A percentile compares a stretch with the other conserved stretches of the same genome.
These are phyloP conservation scores for Pseudomugil tenellus DNA, from an alignment of 2,797 vertebrate genomes.

Conservation along the genomic window DNA sequence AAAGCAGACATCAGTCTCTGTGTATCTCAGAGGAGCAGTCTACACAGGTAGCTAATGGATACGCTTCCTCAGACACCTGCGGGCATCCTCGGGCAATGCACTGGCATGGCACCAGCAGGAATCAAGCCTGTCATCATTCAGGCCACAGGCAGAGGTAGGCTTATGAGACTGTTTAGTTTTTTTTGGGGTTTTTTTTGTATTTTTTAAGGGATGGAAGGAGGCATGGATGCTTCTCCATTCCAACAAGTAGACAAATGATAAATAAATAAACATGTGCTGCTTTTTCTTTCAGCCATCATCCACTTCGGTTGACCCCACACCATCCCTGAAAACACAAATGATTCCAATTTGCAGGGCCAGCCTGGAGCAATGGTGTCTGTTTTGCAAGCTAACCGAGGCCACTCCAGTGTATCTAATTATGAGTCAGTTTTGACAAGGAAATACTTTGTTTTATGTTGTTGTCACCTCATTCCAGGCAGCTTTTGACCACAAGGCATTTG, in stretches of 20 bases:
- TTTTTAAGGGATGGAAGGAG: conserved; percentile 3
- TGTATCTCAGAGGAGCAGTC: conserved; percentile 64
- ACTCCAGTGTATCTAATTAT: conserved; percentile 65
- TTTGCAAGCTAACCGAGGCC: conserved; percentile 57
- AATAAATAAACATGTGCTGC: conserved; percentile 37
- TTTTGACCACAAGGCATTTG: conserved; percentile 59
- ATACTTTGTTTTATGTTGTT: conserved; percentile 58
- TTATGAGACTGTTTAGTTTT: conserved; percentile 56
- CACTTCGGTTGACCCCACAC: conserved; percentile 32
- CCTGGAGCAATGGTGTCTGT: conserved; percentile 62
- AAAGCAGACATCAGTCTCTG: conserved; percentile 64
- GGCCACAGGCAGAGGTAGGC: conserved; percentile 64
- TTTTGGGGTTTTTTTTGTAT: conserved; percentile 16
- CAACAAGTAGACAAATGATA: conserved; percentile 33
- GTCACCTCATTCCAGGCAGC: conserved; percentile 57
- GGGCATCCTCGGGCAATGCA: conserved; percentile 75
- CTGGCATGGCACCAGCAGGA: conserved; percentile 74
- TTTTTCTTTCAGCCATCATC: conserved; percentile 30
- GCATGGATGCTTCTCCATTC: conserved; percentile 18
- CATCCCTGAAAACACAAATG: conserved; percentile 61
- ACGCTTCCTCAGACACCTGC: conserved; percentile 68
- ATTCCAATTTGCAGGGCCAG: conserved; percentile 64
- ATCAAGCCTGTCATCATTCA: conserved; percentile 72
- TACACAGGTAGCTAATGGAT: conserved; percentile 78
- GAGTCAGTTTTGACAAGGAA: conserved; percentile 58